Evolutionary conservation across 2,888 invertebrate species (phyloP).

Genomic region (Xylocampa areola): DNA sequence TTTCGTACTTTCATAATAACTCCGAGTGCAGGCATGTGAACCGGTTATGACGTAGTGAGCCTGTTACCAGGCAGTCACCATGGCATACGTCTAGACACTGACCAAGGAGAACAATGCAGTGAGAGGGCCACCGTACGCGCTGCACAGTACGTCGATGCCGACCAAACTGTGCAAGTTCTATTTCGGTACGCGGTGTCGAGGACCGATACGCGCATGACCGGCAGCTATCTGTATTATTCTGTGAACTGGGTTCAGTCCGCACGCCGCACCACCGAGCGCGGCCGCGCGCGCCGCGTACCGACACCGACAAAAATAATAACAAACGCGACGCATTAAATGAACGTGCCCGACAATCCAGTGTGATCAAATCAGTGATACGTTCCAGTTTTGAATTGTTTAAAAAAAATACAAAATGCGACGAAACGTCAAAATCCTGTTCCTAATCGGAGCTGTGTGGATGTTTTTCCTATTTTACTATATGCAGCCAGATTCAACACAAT

Average conservation of each 20-base stretch:
- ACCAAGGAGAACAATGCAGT: constrained; percentile 66
- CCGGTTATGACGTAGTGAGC: constrained; percentile 43
- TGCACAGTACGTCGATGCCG: constrained; percentile 56
- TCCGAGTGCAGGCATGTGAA: constrained; percentile 18
- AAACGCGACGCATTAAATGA: constrained; percentile 64
- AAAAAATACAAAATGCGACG: constrained; percentile 76
- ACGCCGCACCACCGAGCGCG: constrained; percentile 82
- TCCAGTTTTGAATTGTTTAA: constrained; percentile 38
- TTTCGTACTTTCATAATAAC: constrained; percentile 32
- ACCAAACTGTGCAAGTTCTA: constrained; percentile 74
- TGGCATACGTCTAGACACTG: constrained; percentile 51
- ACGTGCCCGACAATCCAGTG: constrained; percentile 52
- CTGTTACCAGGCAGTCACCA: constrained; percentile 33
- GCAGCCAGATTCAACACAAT: constrained; percentile 81
- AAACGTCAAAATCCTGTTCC: constrained; percentile 84
- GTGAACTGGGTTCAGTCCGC: constrained; percentile 75
- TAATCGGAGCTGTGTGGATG: constrained; percentile 84
- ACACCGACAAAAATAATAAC: constrained; percentile 63
- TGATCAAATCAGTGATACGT: constrained; percentile 60
- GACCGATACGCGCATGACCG: constrained; percentile 85
- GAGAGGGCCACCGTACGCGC: constrained; percentile 57
- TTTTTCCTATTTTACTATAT: constrained; percentile 85
- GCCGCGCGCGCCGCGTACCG: constrained; percentile 84
- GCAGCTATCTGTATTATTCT: constrained; percentile 66
- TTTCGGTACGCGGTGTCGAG: constrained; percentile 76